Evolutionary conservation across 2,113 vertebrate species (phyloP), one percentile per base, ranked within the genome.

Genomic region (Ameiurus melas): DNA sequence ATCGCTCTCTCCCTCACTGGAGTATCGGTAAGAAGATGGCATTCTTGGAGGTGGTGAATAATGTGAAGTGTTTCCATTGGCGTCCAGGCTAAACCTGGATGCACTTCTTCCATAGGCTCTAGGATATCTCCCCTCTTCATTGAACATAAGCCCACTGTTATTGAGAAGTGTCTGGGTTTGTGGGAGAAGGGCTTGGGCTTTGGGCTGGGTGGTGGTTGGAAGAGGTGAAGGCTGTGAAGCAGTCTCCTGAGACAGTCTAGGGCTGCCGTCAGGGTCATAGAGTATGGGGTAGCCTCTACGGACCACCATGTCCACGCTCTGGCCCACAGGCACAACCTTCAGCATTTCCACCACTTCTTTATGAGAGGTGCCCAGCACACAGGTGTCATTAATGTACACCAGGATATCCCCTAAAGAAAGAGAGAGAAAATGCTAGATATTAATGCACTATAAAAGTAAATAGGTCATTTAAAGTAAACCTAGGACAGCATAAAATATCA

Each of bases 281-380:
- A 96, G 95, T 94, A 96, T 94, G 22, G 96, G 95, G 86, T 96
- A 96, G 0, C 95, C 96, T 86, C 96, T 90, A 13, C 94, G 93
- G 0, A 96, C 93, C 86, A 94, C 95, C 1, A 96, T 89, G 5
- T 96, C 95, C 90, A 96, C 95, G 0, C 91, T 95, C 88, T 94
- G 94, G 55, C 95, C 95, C 62, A 93, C 92, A 0, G 95, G 94
- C 53, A 96, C 93, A 4, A 93, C 91, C 92, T 95, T 95, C 0
- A 96, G 93, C 93, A 96, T 93, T 92, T 95, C 95, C 43, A 96
- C 94, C 51, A 94, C 93, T 80, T 96, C 93, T 81, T 94, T 96
- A 90, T 96, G 94, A 58, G 95, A 95, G 83, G 91, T 88, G 33
- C 96, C 96, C 88, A 96, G 88, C 87, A 96, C 95, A 75, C 96